Evolutionary conservation across 2,888 invertebrate species (phyloP).

Genomic region (Drosophila rellima): DNA sequence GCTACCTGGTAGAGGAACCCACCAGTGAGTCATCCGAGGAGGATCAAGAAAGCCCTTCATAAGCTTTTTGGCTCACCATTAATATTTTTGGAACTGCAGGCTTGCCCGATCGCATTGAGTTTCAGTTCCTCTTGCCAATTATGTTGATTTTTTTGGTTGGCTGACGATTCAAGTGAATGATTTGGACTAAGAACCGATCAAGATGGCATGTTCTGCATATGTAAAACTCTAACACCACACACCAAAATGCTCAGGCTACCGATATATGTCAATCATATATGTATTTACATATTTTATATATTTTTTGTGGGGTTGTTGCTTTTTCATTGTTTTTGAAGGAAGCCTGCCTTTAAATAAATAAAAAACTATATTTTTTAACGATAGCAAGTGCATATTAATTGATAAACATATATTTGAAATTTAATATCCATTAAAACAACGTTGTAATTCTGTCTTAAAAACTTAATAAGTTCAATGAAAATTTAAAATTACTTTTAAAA

Average conservation of each 20-base stretch:
- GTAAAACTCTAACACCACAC: background rate
- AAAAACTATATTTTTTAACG: constrained; percentile 11
- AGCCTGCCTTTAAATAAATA: constrained; percentile 28
- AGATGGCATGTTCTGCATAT: background rate
- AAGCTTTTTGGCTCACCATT: constrained; percentile 1
- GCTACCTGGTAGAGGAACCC: constrained; percentile 83
- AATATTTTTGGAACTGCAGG: constrained; percentile 3
- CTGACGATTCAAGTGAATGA: background rate
- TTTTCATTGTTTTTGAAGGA: constrained; percentile 18
- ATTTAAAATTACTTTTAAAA: too few relatives aligned
- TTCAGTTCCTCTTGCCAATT: background rate
- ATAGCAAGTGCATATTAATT: background rate
- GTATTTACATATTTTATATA: constrained; percentile 22
- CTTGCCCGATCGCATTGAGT: constrained; percentile 4
- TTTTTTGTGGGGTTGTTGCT: constrained; percentile 18
- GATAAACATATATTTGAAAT: too few relatives aligned
- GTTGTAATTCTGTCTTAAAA: too few relatives aligned
- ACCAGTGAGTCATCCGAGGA: constrained; percentile 67
- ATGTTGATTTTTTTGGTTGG: background rate
- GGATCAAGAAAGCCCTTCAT: constrained; percentile 20
- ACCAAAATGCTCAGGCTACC: background rate
- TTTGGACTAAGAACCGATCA: background rate
- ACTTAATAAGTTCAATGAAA: too few relatives aligned
- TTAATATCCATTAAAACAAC: too few relatives aligned
- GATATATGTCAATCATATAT: background rate